Conservation (phyloP, 2,113 vertebrate species). For the Panurus biarmicus region DNA sequence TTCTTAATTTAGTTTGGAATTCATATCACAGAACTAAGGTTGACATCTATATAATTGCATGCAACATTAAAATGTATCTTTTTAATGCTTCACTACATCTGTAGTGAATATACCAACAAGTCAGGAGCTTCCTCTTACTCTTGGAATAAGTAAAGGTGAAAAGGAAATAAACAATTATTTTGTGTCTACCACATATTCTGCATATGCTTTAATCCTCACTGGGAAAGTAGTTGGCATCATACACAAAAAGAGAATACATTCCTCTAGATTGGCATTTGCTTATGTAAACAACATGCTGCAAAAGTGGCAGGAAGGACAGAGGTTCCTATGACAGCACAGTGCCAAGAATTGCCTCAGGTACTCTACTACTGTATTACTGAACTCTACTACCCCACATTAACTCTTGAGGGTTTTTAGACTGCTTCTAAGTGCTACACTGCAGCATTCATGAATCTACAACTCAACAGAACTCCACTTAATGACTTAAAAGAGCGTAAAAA, state of each 20-base stretch:
- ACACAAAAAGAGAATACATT: background rate
- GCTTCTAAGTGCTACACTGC: background rate
- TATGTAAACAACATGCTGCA: background rate
- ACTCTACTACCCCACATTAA: background rate
- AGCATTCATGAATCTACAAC: background rate
- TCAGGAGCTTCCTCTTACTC: background rate
- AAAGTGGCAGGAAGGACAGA: background rate
- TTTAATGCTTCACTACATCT: background rate
- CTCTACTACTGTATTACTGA: background rate
- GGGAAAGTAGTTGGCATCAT: background rate
- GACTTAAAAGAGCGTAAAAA: background rate
- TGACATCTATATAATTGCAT: background rate
- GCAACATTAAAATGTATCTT: background rate
- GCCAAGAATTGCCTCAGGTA: background rate
- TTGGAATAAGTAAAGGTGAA: background rate
- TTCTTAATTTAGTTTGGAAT: background rate
- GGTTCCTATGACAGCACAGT: background rate
- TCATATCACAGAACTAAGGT: background rate
- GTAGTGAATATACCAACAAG: background rate
- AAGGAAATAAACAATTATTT: background rate
- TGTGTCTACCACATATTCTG: background rate
- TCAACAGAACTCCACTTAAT: background rate
- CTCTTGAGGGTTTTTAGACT: background rate
- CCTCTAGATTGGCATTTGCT: background rate
- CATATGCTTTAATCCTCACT: background rate